Percentiles rank a stretch among this genome's conserved stretches.
These are phyloP conservation scores for Turritopsis rubra DNA, from an alignment of 30 jellyfish, hydroid and myxozoan genomes.

Conservation along the genomic window DNA sequence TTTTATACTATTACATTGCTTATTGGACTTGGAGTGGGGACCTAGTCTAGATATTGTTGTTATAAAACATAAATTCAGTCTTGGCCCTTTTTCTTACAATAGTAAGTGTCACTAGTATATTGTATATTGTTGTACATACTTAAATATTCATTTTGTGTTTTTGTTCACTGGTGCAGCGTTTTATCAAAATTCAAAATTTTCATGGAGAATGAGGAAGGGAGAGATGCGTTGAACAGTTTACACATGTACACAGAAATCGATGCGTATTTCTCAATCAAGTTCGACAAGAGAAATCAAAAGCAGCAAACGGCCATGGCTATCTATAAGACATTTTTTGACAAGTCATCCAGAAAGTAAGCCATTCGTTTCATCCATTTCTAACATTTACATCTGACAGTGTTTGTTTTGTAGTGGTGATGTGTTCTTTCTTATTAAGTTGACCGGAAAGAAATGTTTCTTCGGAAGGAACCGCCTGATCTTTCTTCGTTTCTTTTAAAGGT, in stretches of 20 bases:
- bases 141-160: not conserved
- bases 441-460: not conserved
- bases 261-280: conserved; percentile 42
- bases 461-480: too few species aligned
- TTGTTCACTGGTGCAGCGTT: conserved; percentile 44
- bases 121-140: not conserved
- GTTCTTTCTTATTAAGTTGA: too few species aligned
- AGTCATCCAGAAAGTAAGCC: conserved; percentile 64
- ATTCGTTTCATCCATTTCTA: too few species aligned
- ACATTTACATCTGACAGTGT: too few species aligned
- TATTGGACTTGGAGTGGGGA: too few species aligned
- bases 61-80: too few species aligned
- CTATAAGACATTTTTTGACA: conserved; percentile 54
- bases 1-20: too few species aligned
- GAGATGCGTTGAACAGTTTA: conserved; percentile 51
- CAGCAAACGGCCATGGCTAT: conserved; percentile 51
- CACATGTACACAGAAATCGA: conserved; percentile 58
- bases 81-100: too few species aligned
- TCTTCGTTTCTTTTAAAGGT: not conserved
- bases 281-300: conserved; percentile 42
- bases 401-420: too few species aligned
- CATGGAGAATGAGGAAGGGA: conserved; percentile 79
- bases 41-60: too few species aligned
- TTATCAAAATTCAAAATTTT: conserved; percentile 41
- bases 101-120: too few species aligned